phyloP scores from a whole-genome alignment of 2,113 vertebrate species.

The Notechis scutatus region DNA sequence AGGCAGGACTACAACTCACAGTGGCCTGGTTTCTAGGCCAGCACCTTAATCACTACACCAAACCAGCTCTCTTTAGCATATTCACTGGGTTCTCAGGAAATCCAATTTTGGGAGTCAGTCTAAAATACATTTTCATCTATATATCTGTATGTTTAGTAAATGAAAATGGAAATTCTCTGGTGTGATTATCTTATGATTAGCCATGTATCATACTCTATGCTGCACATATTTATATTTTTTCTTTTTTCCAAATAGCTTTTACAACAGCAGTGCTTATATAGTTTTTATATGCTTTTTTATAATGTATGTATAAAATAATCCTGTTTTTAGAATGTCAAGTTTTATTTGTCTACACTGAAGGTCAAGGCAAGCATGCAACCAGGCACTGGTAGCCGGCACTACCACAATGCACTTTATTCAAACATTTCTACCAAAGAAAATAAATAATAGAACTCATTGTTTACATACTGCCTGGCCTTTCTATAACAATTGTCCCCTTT shows the following conservation, averaged over 20 bases:
- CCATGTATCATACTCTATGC: not conserved
- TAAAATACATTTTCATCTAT: not conserved
- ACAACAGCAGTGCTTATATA: not conserved
- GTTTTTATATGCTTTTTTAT: slow-evolving; percentile 3
- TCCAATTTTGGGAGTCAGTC: not conserved
- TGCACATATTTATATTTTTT: not conserved
- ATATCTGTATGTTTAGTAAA: not conserved
- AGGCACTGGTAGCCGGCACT: slow-evolving; percentile 1
- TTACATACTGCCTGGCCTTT: not conserved
- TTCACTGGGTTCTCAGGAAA: not conserved
- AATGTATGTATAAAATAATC: not conserved
- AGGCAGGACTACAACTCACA: no score
- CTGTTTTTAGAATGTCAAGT: not conserved
- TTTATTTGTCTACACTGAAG: not conserved
- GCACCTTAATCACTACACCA: not conserved
- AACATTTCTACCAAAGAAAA: slow-evolving; percentile 3
- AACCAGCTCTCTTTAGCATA: no score
- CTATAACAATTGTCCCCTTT: not conserved
- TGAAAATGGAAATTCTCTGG: not conserved
- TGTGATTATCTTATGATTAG: not conserved
- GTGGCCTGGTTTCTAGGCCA: no score
- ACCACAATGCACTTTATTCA: slow-evolving; percentile 10
- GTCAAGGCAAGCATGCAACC: not conserved
- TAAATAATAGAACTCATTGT: slow-evolving; percentile 20
- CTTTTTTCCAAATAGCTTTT: not conserved